Evolutionary conservation across 2,113 vertebrate species (phyloP), one percentile per base, ranked within the genome.

Genomic region (Gasterosteus aculeatus): DNA sequence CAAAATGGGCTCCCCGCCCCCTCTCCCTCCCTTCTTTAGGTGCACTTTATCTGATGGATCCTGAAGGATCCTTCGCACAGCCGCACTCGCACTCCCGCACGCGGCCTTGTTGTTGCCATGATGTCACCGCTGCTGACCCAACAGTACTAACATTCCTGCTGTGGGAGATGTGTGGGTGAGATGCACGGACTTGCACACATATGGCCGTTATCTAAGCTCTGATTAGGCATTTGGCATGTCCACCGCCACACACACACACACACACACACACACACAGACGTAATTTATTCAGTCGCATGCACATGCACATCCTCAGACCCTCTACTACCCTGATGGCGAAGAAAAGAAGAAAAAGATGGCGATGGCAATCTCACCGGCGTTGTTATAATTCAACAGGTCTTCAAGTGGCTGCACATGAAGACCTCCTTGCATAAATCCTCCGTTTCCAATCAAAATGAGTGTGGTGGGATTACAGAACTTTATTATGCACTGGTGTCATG

Each of bases 121-220:
- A 92, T 90, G 90, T 93, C 87, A 93, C 87, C 73, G 15, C 77
- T 89, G 89, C 89, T 90, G 91, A 92, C 89, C 89, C 69, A 61
- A 84, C 88, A 87, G 77, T 90, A 85, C 85, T 85, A 63, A 78
- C 91, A 92, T 93, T 93, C 85, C 78, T 87, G 87, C 84, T 91
- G 77, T 78, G 70, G 79, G 84, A 71, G 75, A 79, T 58, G 31
- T 69, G 81, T 78, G 76, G 78, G 79, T 56, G 82, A 85, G 84
- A 80, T 66, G 60, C 75, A 72, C 77, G 79, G 70, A 83, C 79
- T 80, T 75, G 78, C 83, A 68, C 76, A 89, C 88, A 92, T 81
- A 79, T 81, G 87, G 74, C 79, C 80, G 90, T 89, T 89, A 84
- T 91, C 87, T 87, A 75, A 85, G 74, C 66, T 16, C 85, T 87